Conservation (phyloP, 2,113 vertebrate genomes). For the Madoqua kirkii region DNA sequence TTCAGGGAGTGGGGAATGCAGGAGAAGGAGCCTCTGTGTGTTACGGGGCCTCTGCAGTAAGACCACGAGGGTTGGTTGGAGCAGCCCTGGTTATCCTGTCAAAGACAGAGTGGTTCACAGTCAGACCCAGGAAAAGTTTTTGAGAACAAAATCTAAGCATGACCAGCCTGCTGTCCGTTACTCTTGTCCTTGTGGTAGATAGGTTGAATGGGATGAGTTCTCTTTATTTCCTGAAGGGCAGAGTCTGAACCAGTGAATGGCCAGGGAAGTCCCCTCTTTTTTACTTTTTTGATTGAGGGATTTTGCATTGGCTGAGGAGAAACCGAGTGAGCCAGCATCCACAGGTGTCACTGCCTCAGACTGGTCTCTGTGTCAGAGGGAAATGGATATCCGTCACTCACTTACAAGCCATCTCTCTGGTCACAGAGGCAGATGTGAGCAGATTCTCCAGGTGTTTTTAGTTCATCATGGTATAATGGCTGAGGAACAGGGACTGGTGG, state of each 20-base stretch:
- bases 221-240: background rate
- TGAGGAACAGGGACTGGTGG: background rate
- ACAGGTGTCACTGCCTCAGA: background rate
- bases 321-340: background rate
- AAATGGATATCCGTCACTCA: background rate
- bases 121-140: background rate
- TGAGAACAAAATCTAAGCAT: background rate
- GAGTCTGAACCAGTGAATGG: background rate
- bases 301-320: background rate
- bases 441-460: background rate
- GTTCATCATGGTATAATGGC: background rate
- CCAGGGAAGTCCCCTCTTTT: background rate
- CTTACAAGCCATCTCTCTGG: fast-evolving
- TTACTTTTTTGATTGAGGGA: background rate
- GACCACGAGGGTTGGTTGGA: background rate
- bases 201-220: background rate
- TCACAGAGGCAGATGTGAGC: background rate
- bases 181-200: background rate
- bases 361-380: background rate
- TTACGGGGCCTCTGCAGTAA: background rate
- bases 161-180: background rate
- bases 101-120: background rate
- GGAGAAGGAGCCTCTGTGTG: background rate
- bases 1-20: background rate
- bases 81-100: background rate